phyloP scores from a whole-genome alignment of 2,888 invertebrate genomes.

The Galerucella pusilla region DNA sequence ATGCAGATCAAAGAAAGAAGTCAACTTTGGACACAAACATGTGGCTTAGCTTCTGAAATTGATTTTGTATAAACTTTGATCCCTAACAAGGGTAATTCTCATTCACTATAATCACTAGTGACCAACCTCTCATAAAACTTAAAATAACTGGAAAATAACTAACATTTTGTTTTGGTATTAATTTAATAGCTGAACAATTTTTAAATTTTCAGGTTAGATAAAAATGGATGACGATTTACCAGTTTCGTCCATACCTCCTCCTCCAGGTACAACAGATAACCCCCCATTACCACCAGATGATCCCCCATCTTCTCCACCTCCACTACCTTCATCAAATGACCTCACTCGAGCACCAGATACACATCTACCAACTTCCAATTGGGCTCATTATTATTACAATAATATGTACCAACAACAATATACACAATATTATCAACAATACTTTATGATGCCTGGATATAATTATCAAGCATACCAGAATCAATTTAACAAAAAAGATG shows the following conservation, averaged over 20 bases:
- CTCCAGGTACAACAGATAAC: constrained; percentile 50
- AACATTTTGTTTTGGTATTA: too few relatives aligned
- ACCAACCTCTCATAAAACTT: too few relatives aligned
- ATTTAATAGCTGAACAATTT: too few relatives aligned
- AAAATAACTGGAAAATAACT: too few relatives aligned
- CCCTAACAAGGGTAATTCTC: too few relatives aligned
- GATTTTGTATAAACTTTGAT: too few relatives aligned
- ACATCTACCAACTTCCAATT: constrained; percentile 38
- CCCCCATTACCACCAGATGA: constrained; percentile 52
- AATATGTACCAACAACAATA: constrained; percentile 56
- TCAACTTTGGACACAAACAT: too few relatives aligned
- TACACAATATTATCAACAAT: constrained; percentile 68
- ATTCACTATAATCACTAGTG: too few relatives aligned
- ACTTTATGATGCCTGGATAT: constrained; percentile 55
- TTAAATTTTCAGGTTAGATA: constrained; percentile 5
- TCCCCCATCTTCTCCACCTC: constrained; percentile 40
- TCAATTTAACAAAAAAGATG: constrained; percentile 52
- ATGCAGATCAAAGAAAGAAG: too few relatives aligned
- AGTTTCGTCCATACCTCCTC: constrained; percentile 49
- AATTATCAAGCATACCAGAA: constrained; percentile 57
- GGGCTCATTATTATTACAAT: constrained; percentile 47
- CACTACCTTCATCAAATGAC: constrained; percentile 26
- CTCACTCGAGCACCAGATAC: constrained; percentile 23
- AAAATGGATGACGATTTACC: constrained; percentile 45
- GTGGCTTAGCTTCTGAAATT: too few relatives aligned